Percentiles rank a stretch among this genome's conserved stretches.
Conservation (phyloP, 2,113 vertebrate species). For the Leptobrachium leishanense region DNA sequence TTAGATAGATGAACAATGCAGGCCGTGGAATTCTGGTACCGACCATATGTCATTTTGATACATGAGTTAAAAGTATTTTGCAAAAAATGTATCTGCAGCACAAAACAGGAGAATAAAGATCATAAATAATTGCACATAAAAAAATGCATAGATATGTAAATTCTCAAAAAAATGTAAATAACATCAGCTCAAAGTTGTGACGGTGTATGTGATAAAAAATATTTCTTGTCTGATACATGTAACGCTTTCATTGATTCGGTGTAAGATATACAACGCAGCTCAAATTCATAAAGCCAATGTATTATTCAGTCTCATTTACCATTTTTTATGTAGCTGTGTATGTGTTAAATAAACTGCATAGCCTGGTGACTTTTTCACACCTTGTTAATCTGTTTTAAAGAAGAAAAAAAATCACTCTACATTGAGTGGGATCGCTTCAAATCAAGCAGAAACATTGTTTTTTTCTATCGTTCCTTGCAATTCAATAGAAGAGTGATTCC, state of each 20-base stretch:
- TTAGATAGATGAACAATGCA: slow-evolving; percentile 77
- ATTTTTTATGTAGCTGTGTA: slow-evolving; percentile 21
- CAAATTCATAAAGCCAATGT: slow-evolving; percentile 40
- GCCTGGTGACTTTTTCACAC: slow-evolving; percentile 47
- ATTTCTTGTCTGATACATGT: slow-evolving; percentile 15
- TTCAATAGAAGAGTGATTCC: slow-evolving; percentile 47
- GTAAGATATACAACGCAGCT: slow-evolving; percentile 30
- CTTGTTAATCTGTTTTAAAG: background rate
- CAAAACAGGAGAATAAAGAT: slow-evolving; percentile 54
- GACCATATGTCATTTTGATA: slow-evolving; percentile 72
- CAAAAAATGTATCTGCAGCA: slow-evolving; percentile 63
- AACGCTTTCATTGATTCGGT: slow-evolving; percentile 17
- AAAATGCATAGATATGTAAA: background rate
- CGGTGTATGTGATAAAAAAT: slow-evolving; percentile 18
- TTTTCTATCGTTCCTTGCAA: slow-evolving; percentile 7
- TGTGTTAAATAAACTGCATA: slow-evolving; percentile 43
- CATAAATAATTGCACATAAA: slow-evolving; percentile 34
- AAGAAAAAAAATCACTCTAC: background rate
- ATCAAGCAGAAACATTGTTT: background rate
- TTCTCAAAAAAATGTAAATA: background rate
- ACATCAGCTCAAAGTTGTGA: background rate
- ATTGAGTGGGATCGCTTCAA: slow-evolving; percentile 29
- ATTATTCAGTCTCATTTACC: slow-evolving; percentile 10
- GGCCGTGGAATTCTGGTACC: slow-evolving; percentile 74
- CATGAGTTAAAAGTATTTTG: slow-evolving; percentile 63